These are phyloP conservation scores for Motacilla tschutschensis DNA, from an alignment of 2,113 vertebrate species.

Conservation along the genomic window DNA sequence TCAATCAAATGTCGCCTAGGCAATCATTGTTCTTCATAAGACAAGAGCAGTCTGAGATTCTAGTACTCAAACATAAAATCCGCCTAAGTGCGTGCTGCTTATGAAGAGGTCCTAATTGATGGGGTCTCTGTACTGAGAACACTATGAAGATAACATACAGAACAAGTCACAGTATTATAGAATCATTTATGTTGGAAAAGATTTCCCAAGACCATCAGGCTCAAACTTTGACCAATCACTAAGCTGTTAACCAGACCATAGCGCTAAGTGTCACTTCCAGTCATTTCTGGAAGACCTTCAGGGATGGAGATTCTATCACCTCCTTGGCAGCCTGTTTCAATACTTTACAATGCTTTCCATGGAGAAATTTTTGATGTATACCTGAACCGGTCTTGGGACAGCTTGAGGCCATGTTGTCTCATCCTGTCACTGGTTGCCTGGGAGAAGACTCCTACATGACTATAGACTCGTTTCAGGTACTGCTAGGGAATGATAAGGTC, in stretches of 20 bases:
- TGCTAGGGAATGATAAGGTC: background rate
- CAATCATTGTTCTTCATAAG: slow-evolving; percentile 30
- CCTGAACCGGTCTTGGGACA: no score
- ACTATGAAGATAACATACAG: background rate
- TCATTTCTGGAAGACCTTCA: background rate
- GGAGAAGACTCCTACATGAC: no score
- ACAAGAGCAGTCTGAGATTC: slow-evolving; percentile 23
- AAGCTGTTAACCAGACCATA: no score
- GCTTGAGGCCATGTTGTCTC: background rate
- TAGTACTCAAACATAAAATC: slow-evolving; percentile 1
- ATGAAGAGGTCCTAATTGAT: background rate
- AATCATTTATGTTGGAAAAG: background rate
- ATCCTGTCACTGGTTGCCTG: background rate
- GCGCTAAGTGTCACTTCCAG: no score
- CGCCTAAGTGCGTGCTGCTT: background rate
- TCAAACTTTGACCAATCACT: background rate
- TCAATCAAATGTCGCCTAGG: slow-evolving; percentile 16
- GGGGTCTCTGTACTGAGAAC: slow-evolving; percentile 25
- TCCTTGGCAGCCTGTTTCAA: no score
- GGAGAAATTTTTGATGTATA: background rate
- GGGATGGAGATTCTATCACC: background rate
- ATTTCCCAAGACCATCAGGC: background rate
- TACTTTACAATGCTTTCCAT: background rate
- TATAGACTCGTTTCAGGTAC: background rate
- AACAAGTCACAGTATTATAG: background rate